Conservation (phyloP, 2,888 invertebrate species). For the Thumatha senex region DNA sequence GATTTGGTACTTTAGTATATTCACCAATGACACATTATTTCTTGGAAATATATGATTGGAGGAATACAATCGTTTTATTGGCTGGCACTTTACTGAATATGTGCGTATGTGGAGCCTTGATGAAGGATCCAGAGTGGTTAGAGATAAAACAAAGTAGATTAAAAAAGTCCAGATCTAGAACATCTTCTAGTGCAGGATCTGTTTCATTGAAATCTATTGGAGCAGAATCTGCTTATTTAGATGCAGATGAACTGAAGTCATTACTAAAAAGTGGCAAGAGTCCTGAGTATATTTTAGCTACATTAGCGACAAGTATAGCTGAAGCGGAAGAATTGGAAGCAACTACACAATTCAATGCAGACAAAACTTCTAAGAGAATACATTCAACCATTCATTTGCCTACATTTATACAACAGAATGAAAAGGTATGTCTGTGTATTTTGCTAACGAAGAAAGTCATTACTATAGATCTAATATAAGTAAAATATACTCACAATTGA, state of each 20-base stretch:
- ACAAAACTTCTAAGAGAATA: conserved; percentile 63
- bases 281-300: conserved; percentile 86
- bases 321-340: conserved; percentile 73
- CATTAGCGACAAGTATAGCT: conserved; percentile 82
- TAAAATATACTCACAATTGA: too few relatives aligned
- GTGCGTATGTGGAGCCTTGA: conserved; percentile 92
- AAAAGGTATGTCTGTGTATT: conserved; percentile 86
- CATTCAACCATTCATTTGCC: conserved; percentile 90
- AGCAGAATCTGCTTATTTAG: conserved; percentile 79
- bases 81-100: conserved; percentile 93
- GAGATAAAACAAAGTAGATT: conserved; percentile 84
- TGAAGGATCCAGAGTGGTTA: conserved; percentile 94
- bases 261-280: conserved; percentile 87
- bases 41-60: conserved; percentile 90
- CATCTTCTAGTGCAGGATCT: conserved; percentile 78
- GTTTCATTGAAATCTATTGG: conserved; percentile 76
- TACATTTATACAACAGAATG: conserved; percentile 88
- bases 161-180: conserved; percentile 64
- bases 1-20: conserved; percentile 94
- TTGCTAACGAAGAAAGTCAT: neutral
- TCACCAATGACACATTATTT: conserved; percentile 91
- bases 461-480: too few relatives aligned
- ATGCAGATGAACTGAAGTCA: conserved; percentile 85
- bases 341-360: conserved; percentile 72
- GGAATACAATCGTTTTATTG: conserved; percentile 89